Evolutionary conservation across 35 echinoderm and acorn worm species (phyloP).

Genomic region (Lytechinus variegatus): DNA sequence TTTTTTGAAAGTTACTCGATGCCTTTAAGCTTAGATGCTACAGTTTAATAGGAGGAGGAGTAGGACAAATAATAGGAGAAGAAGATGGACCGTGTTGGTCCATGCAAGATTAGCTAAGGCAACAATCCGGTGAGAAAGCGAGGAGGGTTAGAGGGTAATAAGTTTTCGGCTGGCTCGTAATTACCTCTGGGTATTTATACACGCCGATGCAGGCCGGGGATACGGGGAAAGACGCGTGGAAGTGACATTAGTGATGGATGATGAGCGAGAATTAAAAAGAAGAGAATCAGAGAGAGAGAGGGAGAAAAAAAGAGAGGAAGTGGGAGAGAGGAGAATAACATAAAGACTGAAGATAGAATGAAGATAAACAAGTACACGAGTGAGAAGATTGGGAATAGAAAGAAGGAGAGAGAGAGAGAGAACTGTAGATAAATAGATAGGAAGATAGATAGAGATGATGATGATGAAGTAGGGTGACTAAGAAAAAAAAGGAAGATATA

Average conservation of each 20-base stretch:
- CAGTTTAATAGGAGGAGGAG: neutral
- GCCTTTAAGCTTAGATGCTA: neutral
- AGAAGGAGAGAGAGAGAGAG: neutral
- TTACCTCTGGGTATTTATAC: constrained; percentile 4
- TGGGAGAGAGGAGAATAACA: neutral
- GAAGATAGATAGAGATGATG: too few relatives aligned
- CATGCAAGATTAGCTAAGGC: constrained; percentile 10
- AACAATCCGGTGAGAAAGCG: neutral
- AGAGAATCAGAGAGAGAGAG: neutral
- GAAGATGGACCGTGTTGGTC: neutral
- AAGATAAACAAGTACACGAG: neutral
- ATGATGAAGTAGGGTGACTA: too few relatives aligned
- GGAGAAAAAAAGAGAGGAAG: neutral
- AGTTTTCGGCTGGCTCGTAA: neutral
- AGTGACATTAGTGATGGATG: neutral
- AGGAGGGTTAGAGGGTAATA: neutral
- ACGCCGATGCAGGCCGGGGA: neutral
- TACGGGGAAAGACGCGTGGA: neutral
- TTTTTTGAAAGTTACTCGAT: too few relatives aligned
- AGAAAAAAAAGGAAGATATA: too few relatives aligned
- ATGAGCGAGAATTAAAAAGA: neutral
- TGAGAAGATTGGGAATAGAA: neutral
- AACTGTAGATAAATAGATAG: too few relatives aligned
- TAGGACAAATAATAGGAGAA: neutral
- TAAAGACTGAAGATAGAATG: neutral